Percentiles rank a stretch among this genome's conserved stretches.
phyloP scores from a whole-genome alignment of 2,113 vertebrate genomes.

The Diadophis punctatus region DNA sequence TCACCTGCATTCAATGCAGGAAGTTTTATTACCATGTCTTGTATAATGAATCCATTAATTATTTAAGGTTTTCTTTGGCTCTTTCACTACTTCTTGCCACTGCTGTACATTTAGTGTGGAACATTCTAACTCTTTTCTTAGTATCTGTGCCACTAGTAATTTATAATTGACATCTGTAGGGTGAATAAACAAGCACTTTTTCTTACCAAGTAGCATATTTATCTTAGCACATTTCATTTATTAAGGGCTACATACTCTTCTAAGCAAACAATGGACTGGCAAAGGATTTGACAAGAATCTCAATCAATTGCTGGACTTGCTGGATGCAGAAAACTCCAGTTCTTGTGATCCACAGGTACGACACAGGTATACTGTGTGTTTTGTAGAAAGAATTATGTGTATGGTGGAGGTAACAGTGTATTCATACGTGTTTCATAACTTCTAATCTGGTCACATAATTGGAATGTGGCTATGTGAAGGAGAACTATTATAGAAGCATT shows the following conservation, averaged over 20 bases:
- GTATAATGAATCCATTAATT: background rate
- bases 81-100: background rate
- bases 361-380: slow-evolving; percentile 67
- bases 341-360: slow-evolving; percentile 70
- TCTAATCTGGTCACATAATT: background rate
- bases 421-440: background rate
- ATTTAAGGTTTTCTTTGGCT: background rate
- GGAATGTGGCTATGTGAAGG: background rate
- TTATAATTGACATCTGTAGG: background rate
- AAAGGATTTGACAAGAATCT: slow-evolving; percentile 84
- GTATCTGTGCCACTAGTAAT: background rate
- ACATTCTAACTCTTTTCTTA: background rate
- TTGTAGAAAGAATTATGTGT: slow-evolving; percentile 21
- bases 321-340: slow-evolving; percentile 57
- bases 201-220: background rate
- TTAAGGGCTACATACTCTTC: slow-evolving; percentile 79
- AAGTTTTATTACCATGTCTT: background rate
- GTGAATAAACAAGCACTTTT: background rate
- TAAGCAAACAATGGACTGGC: slow-evolving; percentile 82
- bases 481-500: background rate
- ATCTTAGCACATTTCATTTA: slow-evolving; percentile 39
- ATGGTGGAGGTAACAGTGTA: background rate
- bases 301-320: slow-evolving; percentile 71
- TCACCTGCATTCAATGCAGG: background rate
- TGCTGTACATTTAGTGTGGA: background rate